Evolutionary conservation across 2,113 vertebrate species (phyloP).

Genomic region (Psittacara wagleri): DNA sequence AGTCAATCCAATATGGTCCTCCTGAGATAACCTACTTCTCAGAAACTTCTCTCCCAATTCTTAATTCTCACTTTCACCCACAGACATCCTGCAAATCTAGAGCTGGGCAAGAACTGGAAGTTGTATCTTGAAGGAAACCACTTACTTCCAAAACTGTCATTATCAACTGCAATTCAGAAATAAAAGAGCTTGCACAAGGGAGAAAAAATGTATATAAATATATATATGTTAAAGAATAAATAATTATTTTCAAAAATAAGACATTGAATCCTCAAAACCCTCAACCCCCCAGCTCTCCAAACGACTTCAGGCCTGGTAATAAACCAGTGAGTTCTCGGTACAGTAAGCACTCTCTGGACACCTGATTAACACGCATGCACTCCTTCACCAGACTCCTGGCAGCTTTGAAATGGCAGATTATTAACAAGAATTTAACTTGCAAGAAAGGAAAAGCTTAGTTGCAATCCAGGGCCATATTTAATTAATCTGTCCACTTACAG

Average conservation of each 20-base stretch:
- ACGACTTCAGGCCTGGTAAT: not conserved
- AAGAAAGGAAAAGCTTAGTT: slow-evolving; percentile 12
- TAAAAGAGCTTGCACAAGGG: not conserved
- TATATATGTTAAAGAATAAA: not conserved
- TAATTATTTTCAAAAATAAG: not conserved
- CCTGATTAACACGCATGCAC: not conserved
- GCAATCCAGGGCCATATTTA: not conserved
- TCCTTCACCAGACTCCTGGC: not conserved
- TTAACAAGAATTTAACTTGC: not conserved
- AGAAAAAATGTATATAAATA: not conserved
- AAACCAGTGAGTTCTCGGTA: not conserved
- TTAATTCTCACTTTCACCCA: slow-evolving; percentile 33
- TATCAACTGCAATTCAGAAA: not conserved
- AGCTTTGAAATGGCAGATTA: slow-evolving; percentile 17
- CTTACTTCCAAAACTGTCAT: not conserved
- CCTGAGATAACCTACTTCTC: slow-evolving; percentile 2
- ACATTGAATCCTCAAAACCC: not conserved
- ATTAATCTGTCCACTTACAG: slow-evolving; percentile 15
- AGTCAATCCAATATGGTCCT: slow-evolving; percentile 9
- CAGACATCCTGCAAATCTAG: slow-evolving; percentile 29
- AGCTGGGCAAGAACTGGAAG: not conserved
- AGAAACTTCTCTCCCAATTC: not conserved
- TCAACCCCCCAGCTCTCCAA: not conserved
- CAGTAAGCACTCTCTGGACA: not conserved
- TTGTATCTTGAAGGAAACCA: not conserved